Evolutionary conservation across 1,140 invertebrate species (phyloP).

Genomic region (Orchestia grillus): DNA sequence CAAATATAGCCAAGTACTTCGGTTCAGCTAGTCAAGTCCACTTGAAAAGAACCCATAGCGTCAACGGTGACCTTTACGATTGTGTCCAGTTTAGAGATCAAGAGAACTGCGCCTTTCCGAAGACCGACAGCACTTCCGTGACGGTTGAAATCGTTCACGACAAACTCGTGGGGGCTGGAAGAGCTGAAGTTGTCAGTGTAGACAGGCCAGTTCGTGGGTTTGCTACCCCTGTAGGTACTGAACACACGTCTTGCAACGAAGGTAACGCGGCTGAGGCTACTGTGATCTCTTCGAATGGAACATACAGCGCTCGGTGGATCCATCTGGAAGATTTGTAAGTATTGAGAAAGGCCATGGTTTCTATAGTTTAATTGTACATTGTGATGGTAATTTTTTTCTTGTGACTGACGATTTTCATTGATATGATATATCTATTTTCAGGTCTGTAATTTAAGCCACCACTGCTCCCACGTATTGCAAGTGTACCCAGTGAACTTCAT

Average conservation of each 20-base stretch:
- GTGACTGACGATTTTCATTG: background rate
- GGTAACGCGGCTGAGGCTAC: background rate
- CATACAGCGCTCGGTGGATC: constrained; percentile 22
- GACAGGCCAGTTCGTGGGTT: background rate
- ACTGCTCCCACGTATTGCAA: background rate
- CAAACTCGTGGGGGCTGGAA: background rate
- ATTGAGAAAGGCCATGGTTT: background rate
- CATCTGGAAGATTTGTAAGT: constrained; percentile 36
- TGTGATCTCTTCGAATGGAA: background rate
- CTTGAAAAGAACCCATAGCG: constrained; percentile 37
- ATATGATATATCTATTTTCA: background rate
- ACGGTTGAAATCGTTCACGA: background rate
- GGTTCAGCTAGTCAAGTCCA: background rate
- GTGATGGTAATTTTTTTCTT: background rate
- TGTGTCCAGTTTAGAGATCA: background rate
- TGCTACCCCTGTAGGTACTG: constrained; percentile 23
- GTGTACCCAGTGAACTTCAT: background rate
- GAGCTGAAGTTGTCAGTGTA: background rate
- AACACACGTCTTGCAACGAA: background rate
- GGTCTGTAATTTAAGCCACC: background rate
- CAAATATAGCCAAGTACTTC: background rate
- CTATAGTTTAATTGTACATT: background rate
- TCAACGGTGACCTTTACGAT: constrained; percentile 38
- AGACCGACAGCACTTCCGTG: background rate
- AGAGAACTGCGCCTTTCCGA: background rate